Evolutionary conservation across 1,140 invertebrate genomes (phyloP).

Genomic region (Laodelphax striatellus): DNA sequence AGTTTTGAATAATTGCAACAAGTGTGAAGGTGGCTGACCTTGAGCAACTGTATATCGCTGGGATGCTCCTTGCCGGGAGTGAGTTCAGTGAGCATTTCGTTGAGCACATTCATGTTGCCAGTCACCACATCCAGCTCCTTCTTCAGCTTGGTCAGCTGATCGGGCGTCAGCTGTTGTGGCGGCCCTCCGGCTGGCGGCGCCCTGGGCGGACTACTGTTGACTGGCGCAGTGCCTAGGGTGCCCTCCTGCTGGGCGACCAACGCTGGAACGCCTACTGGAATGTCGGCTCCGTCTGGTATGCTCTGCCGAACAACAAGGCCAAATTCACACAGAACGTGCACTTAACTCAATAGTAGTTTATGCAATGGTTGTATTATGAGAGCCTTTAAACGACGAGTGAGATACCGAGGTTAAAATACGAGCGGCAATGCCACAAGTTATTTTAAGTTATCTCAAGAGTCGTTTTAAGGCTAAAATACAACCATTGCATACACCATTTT

Average conservation of each 20-base stretch:
- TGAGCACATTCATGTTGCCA: conserved; percentile 85
- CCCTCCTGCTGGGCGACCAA: conserved; percentile 5
- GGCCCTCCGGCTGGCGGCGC: conserved; percentile 14
- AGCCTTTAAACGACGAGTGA: too few species aligned
- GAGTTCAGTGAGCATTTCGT: conserved; percentile 88
- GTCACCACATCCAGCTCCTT: conserved; percentile 88
- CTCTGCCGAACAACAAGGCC: conserved; percentile 34
- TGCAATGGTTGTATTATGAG: too few species aligned
- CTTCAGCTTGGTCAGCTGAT: conserved; percentile 78
- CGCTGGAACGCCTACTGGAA: conserved; percentile 7
- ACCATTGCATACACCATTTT: too few species aligned
- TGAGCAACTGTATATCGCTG: conserved; percentile 44
- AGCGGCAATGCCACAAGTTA: too few species aligned
- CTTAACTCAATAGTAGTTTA: too few species aligned
- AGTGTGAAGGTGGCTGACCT: too few species aligned
- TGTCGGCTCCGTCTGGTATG: conserved; percentile 35
- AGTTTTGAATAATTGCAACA: too few species aligned
- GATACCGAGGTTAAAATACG: too few species aligned
- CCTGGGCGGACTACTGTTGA: neutral
- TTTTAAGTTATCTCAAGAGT: too few species aligned
- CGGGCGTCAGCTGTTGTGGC: conserved; percentile 45
- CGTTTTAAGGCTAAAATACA: too few species aligned
- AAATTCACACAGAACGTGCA: too few species aligned
- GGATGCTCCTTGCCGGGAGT: conserved; percentile 55
- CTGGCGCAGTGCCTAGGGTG: neutral